A percentile compares a stretch with the other conserved stretches of the same genome.
Evolutionary conservation across 2,888 invertebrate genomes (phyloP).

Genomic region (Aricia artaxerxes): DNA sequence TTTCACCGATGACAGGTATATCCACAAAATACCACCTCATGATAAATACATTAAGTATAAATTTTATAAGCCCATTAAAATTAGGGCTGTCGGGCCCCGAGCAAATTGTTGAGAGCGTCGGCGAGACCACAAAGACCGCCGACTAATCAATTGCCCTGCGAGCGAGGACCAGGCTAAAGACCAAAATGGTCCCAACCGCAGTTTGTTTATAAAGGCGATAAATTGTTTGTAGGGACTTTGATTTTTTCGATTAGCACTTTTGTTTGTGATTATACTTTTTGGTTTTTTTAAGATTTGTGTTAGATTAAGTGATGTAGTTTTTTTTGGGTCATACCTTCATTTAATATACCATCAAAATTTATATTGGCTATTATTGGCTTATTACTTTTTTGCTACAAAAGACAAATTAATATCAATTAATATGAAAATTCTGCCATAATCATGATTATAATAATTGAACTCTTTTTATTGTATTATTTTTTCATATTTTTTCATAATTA

Average conservation of each 20-base stretch:
- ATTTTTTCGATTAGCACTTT: background rate
- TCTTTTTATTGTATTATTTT: too few relatives aligned
- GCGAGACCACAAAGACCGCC: constrained; percentile 70
- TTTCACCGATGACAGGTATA: background rate
- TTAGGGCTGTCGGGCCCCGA: constrained; percentile 78
- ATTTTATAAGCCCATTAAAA: constrained; percentile 80
- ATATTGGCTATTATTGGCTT: too few relatives aligned
- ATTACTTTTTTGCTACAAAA: too few relatives aligned
- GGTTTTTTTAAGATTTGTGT: too few relatives aligned
- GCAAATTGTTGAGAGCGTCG: constrained; percentile 78
- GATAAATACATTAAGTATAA: constrained; percentile 80
- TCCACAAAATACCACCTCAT: constrained; percentile 48
- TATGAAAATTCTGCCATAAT: too few relatives aligned
- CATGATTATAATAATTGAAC: too few relatives aligned
- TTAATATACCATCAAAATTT: too few relatives aligned
- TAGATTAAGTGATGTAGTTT: too few relatives aligned
- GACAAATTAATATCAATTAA: too few relatives aligned
- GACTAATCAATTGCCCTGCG: constrained; percentile 74
- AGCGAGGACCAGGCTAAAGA: constrained; percentile 32
- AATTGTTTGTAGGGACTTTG: background rate
- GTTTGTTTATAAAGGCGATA: constrained; percentile 33
- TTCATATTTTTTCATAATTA: too few relatives aligned
- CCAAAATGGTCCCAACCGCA: constrained; percentile 43
- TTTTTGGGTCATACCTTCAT: too few relatives aligned
- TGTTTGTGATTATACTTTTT: background rate